Percentiles rank a stretch among this genome's conserved stretches.
These are phyloP conservation scores for Pterocles orientalis DNA, from an alignment of 2,113 vertebrate species.

Conservation along the genomic window DNA sequence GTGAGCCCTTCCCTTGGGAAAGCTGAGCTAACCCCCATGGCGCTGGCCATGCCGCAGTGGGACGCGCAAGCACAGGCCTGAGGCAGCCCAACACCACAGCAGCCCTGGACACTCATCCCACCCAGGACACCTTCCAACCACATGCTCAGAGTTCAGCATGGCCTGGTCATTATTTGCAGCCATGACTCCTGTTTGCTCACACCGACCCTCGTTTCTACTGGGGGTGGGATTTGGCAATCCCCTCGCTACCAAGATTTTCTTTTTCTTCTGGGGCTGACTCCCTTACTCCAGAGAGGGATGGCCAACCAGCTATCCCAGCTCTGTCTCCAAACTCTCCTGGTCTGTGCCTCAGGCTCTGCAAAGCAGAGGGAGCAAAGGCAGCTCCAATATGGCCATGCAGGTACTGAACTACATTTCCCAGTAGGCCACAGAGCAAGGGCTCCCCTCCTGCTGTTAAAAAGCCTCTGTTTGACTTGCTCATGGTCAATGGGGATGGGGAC, in stretches of 20 bases:
- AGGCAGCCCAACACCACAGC: accelerated
- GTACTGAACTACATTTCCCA: conserved; percentile 48
- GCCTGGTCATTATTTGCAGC: neutral
- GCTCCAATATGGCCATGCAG: neutral
- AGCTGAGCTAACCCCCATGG: accelerated
- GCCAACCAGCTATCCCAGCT: neutral
- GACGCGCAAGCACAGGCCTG: neutral
- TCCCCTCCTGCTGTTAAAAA: neutral
- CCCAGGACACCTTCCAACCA: neutral
- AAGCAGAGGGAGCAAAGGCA: neutral
- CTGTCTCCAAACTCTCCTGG: neutral
- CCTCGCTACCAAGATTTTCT: neutral
- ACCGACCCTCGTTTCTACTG: neutral
- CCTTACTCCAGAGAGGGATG: neutral
- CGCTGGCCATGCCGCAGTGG: neutral
- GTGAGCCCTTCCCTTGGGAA: neutral
- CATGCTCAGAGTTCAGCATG: accelerated
- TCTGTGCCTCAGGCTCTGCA: neutral
- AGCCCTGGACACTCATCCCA: neutral
- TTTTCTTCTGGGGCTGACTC: neutral
- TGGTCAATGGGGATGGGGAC: neutral
- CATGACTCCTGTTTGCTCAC: neutral
- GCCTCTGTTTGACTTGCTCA: neutral
- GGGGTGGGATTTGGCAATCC: neutral
- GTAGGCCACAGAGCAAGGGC: neutral